These are phyloP conservation scores for Lobophora halterata DNA, from an alignment of 2,888 invertebrate species.

Conservation along the genomic window DNA sequence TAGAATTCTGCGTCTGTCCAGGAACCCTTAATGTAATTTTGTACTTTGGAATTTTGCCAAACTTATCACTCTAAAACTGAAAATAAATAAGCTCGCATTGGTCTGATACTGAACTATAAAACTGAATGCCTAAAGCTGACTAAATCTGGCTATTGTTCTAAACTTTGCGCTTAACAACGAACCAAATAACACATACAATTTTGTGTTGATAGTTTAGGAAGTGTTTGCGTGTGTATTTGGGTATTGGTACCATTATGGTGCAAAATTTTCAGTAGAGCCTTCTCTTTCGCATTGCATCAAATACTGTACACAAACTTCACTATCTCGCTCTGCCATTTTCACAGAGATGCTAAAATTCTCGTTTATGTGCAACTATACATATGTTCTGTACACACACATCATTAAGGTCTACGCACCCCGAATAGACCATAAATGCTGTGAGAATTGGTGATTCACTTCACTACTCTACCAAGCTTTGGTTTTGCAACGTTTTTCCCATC, in stretches of 20 bases:
- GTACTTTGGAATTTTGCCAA: neutral
- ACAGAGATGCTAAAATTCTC: no score
- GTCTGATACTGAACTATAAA: neutral
- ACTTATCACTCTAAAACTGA: neutral
- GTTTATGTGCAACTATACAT: no score
- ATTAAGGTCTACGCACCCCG: no score
- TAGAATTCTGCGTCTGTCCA: no score
- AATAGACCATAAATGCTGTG: no score
- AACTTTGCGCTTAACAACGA: neutral
- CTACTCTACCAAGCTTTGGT: no score
- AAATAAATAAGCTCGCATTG: neutral
- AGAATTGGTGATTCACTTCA: no score
- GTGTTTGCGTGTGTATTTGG: conserved; percentile 1
- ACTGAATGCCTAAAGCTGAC: neutral
- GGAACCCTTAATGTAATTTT: no score
- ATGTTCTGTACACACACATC: no score
- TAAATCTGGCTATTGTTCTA: conserved; percentile 1
- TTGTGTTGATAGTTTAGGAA: neutral
- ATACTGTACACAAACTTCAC: neutral
- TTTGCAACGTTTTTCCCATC: no score
- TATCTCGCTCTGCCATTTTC: no score
- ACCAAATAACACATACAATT: conserved; percentile 2
- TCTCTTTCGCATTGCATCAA: neutral
- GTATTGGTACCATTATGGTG: neutral
- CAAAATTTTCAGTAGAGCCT: neutral